phyloP scores from a whole-genome alignment of 2,888 invertebrate species.

The Endotricha flammealis region DNA sequence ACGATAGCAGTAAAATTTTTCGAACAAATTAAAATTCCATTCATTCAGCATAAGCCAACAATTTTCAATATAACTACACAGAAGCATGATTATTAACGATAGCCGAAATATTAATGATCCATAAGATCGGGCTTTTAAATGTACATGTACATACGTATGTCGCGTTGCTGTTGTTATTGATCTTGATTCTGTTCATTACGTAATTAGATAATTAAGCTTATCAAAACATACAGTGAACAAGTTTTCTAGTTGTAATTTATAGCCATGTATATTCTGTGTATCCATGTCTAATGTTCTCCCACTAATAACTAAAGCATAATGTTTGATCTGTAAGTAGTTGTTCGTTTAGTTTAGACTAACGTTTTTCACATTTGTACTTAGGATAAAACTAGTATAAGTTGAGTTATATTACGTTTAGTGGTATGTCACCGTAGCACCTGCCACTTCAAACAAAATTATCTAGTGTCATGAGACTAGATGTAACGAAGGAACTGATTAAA shows the following conservation, averaged over 20 bases:
- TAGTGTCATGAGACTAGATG: slow-evolving; percentile 32
- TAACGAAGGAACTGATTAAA: slow-evolving; percentile 53
- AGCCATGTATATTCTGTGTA: slow-evolving; percentile 8
- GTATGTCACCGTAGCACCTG: slow-evolving; percentile 31
- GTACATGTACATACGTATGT: too few relatives aligned
- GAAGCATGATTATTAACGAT: neutral
- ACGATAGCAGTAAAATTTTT: neutral
- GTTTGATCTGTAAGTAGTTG: slow-evolving; percentile 33
- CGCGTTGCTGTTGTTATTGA: neutral
- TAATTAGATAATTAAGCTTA: slow-evolving; percentile 12
- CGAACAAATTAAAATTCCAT: neutral
- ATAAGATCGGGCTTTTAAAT: too few relatives aligned
- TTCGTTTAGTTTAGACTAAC: slow-evolving; percentile 45
- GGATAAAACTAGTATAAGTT: slow-evolving; percentile 45
- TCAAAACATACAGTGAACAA: slow-evolving; percentile 13
- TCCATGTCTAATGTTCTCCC: slow-evolving; percentile 24
- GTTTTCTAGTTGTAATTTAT: slow-evolving; percentile 12
- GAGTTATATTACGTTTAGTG: slow-evolving; percentile 33
- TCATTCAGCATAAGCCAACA: neutral
- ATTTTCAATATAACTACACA: neutral
- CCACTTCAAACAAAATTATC: slow-evolving; percentile 60
- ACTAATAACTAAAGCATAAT: slow-evolving; percentile 39
- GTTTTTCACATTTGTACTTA: slow-evolving; percentile 61
- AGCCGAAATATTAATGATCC: neutral
- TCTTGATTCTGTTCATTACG: neutral